A percentile compares a stretch with the other conserved stretches of the same genome.
phyloP scores from a whole-genome alignment of 2,888 invertebrate genomes.

The Thereva unica region DNA sequence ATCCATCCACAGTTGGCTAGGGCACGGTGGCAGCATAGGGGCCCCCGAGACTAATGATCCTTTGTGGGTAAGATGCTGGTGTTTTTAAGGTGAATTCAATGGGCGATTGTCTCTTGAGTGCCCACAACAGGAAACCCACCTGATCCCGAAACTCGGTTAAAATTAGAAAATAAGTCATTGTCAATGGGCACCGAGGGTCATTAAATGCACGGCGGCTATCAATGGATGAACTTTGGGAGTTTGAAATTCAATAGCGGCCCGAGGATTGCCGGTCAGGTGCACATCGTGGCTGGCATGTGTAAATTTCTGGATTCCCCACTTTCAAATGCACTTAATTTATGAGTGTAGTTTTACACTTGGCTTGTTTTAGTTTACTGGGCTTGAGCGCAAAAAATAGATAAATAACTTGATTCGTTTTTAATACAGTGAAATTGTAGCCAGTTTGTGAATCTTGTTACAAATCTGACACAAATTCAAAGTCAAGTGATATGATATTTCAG shows the following conservation, averaged over 20 bases:
- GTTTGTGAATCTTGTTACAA: too few species aligned
- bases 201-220: background rate
- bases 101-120: conserved; percentile 16
- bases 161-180: conserved; percentile 19
- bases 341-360: too few species aligned
- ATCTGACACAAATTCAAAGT: too few species aligned
- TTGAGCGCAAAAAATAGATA: too few species aligned
- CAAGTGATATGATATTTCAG: too few species aligned
- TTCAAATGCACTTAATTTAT: too few species aligned
- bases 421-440: too few species aligned
- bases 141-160: conserved; percentile 4
- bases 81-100: conserved; percentile 4
- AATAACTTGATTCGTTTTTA: too few species aligned
- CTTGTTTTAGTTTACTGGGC: too few species aligned
- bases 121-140: conserved; percentile 3
- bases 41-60: conserved; percentile 18
- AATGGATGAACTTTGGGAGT: background rate
- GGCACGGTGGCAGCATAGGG: conserved; percentile 8
- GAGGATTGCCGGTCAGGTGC: too few species aligned
- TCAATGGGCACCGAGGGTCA: conserved; percentile 14
- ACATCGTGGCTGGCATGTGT: too few species aligned
- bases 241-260: background rate
- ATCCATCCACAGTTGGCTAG: conserved; percentile 17
- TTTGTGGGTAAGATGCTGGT: conserved; percentile 12
- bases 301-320: too few species aligned